phyloP scores from a whole-genome alignment of 2,113 vertebrate genomes.

The Halichoeres trimaculatus region DNA sequence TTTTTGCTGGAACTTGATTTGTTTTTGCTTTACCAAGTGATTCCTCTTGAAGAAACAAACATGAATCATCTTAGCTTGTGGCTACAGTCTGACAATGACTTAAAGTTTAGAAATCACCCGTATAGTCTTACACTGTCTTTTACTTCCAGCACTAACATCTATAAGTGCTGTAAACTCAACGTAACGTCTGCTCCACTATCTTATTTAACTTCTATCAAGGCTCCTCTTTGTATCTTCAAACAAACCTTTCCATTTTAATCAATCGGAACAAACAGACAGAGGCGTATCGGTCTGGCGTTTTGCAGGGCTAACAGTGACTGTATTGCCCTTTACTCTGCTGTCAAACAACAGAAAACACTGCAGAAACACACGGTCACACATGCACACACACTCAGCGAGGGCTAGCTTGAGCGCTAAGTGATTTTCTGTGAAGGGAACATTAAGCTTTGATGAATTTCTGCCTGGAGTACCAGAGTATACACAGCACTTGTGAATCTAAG shows the following conservation, averaged over 20 bases:
- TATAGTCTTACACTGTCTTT: neutral
- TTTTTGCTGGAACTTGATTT: no score
- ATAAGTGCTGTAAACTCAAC: neutral
- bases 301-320: slow-evolving; percentile 6
- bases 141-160: neutral
- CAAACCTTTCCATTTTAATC: slow-evolving; percentile 11
- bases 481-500: slow-evolving; percentile 68
- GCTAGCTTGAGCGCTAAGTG: slow-evolving; percentile 57
- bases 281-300: neutral
- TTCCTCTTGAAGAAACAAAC: no score
- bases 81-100: no score
- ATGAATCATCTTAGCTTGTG: no score
- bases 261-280: neutral
- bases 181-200: neutral
- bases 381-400: slow-evolving; percentile 21
- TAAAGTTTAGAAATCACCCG: no score
- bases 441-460: slow-evolving; percentile 76
- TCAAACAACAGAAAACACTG: slow-evolving; percentile 52
- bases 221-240: neutral
- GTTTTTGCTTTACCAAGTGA: no score
- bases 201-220: neutral
- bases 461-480: slow-evolving; percentile 60
- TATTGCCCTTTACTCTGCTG: slow-evolving; percentile 37
- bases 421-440: slow-evolving; percentile 68
- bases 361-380: slow-evolving; percentile 9